Percentiles rank a stretch among this genome's conserved stretches.
Evolutionary conservation across 2,797 vertebrate genomes (phyloP).

Genomic region (Leucoraja ocellata): DNA sequence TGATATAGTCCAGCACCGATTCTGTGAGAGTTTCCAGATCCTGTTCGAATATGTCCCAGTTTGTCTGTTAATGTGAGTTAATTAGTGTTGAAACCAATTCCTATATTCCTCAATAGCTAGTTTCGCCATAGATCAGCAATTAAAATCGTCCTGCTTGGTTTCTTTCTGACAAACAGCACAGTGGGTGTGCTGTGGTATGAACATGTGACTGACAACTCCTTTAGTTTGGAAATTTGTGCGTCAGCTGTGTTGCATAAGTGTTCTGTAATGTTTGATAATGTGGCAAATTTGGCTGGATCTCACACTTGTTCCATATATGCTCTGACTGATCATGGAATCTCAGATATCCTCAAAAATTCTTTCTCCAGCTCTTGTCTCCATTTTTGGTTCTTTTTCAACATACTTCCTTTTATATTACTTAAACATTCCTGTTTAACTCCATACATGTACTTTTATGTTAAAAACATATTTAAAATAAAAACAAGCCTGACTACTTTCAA

Average conservation of each 20-base stretch:
- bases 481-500: not conserved
- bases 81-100: not conserved
- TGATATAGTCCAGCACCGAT: too few species aligned
- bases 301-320: slow-evolving; percentile 24
- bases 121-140: not conserved
- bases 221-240: slow-evolving; percentile 2
- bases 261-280: slow-evolving; percentile 18
- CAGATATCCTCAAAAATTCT: slow-evolving; percentile 26
- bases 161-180: not conserved
- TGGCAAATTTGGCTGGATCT: not conserved
- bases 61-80: not conserved
- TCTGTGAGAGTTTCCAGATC: too few species aligned
- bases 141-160: not conserved
- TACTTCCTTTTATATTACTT: not conserved
- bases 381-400: slow-evolving; percentile 24
- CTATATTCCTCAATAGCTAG: not conserved
- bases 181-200: slow-evolving; percentile 17
- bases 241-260: slow-evolving; percentile 17
- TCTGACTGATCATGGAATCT: slow-evolving; percentile 3
- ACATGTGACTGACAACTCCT: slow-evolving; percentile 14
- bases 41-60: too few species aligned
- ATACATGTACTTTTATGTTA: not conserved
- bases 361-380: not conserved
- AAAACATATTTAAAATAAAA: not conserved
- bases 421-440: not conserved